Percentiles rank a stretch among this genome's conserved stretches.
Evolutionary conservation across 2,797 vertebrate genomes (phyloP).

Genomic region (Clarias laeviceps): DNA sequence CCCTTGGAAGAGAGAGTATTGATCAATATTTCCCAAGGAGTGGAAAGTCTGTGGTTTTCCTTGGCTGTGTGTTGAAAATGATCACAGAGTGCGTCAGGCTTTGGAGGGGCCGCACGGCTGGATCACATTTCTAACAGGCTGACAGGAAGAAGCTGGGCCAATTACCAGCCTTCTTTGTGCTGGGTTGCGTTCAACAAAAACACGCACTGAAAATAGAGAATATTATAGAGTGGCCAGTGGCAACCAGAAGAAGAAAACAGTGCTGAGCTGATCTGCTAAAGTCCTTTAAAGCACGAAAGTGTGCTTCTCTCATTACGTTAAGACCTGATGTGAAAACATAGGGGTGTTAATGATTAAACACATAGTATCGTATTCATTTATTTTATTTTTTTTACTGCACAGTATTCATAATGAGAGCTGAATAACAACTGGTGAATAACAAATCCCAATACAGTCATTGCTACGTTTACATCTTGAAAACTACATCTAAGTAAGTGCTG

Average conservation of each 20-base stretch:
- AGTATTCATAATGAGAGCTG: neutral
- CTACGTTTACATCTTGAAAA: neutral
- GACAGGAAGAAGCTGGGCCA: constrained; percentile 50
- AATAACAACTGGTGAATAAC: neutral
- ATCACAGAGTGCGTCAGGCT: constrained; percentile 56
- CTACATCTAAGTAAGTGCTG: neutral
- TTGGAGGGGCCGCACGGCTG: constrained; percentile 49
- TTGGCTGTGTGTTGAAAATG: constrained; percentile 57
- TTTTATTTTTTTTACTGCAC: neutral
- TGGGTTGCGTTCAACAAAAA: constrained; percentile 57
- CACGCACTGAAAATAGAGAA: constrained; percentile 52
- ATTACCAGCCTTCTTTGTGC: constrained; percentile 48
- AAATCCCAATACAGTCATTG: neutral
- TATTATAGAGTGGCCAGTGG: constrained; percentile 41
- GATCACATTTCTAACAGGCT: constrained; percentile 52
- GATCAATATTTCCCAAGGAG: constrained; percentile 59
- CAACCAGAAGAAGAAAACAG: constrained; percentile 40
- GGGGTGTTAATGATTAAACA: constrained; percentile 17
- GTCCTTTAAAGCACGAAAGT: constrained; percentile 32
- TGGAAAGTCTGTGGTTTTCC: constrained; percentile 54
- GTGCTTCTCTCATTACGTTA: neutral
- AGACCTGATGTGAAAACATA: neutral
- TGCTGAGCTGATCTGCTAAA: constrained; percentile 31
- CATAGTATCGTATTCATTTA: too few relatives aligned
- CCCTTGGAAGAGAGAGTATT: constrained; percentile 46